phyloP scores from a whole-genome alignment of 2,888 invertebrate genomes.

The Periphyllus acericola region DNA sequence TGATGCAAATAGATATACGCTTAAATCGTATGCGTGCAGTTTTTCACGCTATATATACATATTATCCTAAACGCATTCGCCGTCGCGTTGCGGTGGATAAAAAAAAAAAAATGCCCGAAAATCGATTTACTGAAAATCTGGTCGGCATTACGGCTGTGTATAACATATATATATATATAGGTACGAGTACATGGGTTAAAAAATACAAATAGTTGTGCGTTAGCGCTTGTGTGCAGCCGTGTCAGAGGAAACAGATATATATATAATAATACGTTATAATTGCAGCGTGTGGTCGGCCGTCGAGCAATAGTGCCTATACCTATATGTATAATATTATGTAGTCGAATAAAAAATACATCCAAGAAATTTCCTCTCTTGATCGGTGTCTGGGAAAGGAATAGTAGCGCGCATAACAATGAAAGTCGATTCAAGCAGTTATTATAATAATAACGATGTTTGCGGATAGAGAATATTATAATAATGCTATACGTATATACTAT shows the following conservation, averaged over 20 bases:
- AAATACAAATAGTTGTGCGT: background rate
- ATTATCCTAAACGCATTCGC: background rate
- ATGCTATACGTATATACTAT: background rate
- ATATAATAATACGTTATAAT: background rate
- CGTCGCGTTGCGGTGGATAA: background rate
- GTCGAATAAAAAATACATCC: background rate
- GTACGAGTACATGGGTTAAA: too few species aligned
- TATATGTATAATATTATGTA: too few species aligned
- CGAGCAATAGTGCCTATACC: too few species aligned
- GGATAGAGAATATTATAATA: slow-evolving; percentile 27
- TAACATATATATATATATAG: background rate
- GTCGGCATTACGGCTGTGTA: background rate
- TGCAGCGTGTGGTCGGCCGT: background rate
- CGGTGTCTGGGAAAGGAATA: slow-evolving; percentile 42
- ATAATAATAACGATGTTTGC: slow-evolving; percentile 53
- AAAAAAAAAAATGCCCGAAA: background rate
- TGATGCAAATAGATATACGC: background rate
- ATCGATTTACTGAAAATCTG: background rate
- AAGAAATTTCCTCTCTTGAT: slow-evolving; percentile 15
- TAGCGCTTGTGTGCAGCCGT: background rate
- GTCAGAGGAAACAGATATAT: background rate
- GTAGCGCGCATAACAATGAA: slow-evolving; percentile 45
- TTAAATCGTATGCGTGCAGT: background rate
- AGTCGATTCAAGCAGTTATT: slow-evolving; percentile 49
- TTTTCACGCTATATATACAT: background rate